Evolutionary conservation across 2,797 vertebrate species (phyloP), one percentile per base, ranked within the genome.

Genomic region (Cirrhinus mrigala): DNA sequence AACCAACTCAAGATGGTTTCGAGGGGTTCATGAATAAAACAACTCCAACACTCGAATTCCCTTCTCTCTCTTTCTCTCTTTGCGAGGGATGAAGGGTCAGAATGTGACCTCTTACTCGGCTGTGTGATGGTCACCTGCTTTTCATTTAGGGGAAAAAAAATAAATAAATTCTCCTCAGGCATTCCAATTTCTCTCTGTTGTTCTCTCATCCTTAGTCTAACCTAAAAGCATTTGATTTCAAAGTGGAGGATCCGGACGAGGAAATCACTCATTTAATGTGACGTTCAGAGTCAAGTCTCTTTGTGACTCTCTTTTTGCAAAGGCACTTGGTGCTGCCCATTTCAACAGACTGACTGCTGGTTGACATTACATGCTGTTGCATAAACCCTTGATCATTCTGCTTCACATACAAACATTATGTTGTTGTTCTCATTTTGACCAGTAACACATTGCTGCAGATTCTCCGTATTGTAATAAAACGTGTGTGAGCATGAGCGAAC

Each of bases 61-160:
- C 37, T 60, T 20, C 44, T 50, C 64, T 76, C 48, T 52, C 22
- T 66, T 8, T 40, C 52, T 29, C 44, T 70, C 52, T 83, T 81
- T 83, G 48, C 69, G 46, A 27, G 73, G 46, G 48, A 89, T 48
- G 66, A 79, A 50, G 83, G 85, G 81, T 73, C 82, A 81, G 82
- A 88, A 87, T 85, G 85, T 86, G 90, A 93, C 94, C 93, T 91
- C 91, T 92, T 88, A 85, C 87, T 89, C 89, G 88, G 82, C 85
- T 54, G 90, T 91, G 91, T 91, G 92, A 92, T 87, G 90, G 93
- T 96, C 94, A 95, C 93, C 94, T 96, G 95, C 93, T 95, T 95
- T 94, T 94, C 93, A 95, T 96, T 96, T 95, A 78, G 89, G 86
- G 83, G 56, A 73, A 84, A 81, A 91, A 91, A 92, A 24, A n/a